Evolutionary conservation across 2,797 vertebrate genomes (phyloP), one percentile per base, ranked within the genome.

Genomic region (Pagetopsis macropterus): DNA sequence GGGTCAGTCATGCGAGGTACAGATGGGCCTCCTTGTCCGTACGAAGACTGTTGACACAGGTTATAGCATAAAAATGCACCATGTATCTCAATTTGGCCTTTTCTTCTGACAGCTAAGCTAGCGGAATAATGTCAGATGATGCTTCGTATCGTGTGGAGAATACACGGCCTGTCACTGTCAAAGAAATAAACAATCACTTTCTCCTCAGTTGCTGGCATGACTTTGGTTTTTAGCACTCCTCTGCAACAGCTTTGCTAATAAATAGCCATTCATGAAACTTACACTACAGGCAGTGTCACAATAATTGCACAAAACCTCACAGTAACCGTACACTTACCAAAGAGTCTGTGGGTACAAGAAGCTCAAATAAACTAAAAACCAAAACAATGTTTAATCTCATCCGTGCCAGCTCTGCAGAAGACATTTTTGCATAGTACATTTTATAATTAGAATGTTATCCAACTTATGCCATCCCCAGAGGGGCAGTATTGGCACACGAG

Each of bases 401-500:
- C 63, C 69, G 78, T 87, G 76, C 84, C 82, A 85, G 84, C 76
- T 48, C 64, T 44, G 79, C 84, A 88, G 65, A 84, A 84, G 68
- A 77, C 83, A 60, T 81, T 84, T 81, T 76, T 86, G 21, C 75
- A 75, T 60, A 73, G 79, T 67, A 75, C 75, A 83, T 87, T 84
- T 87, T 87, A 86, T 90, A 90, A 90, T 88, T 90, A 86, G 74
- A 91, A 75, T 44, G 76, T 85, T 88, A 89, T 90, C 79, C 85
- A 84, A 86, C 78, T 89, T 82, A 82, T 78, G 79, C 87, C 79
- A 75, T 83, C 73, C 83, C 80, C 84, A 72, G 19, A 85, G 86
- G 76, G 84, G 85, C 84, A 81, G 86, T 85, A 58, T 63, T 86
- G 84, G 86, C 82, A 78, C 83, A 80, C 77, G 11, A 72, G 83